These are phyloP conservation scores for Acrocephalus arundinaceus DNA, from an alignment of 2,113 vertebrate genomes.

Conservation along the genomic window DNA sequence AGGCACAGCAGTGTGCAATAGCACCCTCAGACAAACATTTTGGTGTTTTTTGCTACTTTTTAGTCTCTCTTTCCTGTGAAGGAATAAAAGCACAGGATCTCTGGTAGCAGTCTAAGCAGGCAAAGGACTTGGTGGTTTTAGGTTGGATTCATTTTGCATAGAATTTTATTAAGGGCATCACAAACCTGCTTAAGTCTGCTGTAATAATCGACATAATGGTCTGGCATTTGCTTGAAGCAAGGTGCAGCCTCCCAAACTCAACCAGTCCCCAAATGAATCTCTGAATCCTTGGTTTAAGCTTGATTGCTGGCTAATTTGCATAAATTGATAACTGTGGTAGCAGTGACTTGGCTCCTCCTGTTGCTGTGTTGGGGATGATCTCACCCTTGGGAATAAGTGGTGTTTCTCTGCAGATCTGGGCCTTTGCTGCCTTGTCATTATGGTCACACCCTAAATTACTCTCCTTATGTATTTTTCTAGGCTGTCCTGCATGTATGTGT, in stretches of 20 bases:
- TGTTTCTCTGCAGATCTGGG: not conserved
- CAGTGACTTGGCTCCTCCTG: not conserved
- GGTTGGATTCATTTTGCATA: not conserved
- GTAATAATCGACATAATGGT: fast-evolving
- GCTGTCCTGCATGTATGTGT: not conserved
- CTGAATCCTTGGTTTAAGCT: not conserved
- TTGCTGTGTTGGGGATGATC: not conserved
- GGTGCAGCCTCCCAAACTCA: not conserved
- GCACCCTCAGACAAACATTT: not conserved
- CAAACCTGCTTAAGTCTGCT: not conserved
- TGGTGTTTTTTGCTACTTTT: not conserved
- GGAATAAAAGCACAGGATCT: not conserved
- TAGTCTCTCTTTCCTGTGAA: not conserved
- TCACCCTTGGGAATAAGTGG: not conserved
- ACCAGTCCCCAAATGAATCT: not conserved
- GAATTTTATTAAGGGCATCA: not conserved
- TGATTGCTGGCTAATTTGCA: not conserved
- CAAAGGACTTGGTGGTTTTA: not conserved
- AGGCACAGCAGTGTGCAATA: fast-evolving
- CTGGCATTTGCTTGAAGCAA: not conserved
- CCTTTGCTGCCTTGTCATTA: not conserved
- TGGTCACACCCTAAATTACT: not conserved
- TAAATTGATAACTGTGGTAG: not conserved
- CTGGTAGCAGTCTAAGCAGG: not conserved
- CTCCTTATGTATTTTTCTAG: not conserved